A percentile compares a stretch with the other conserved stretches of the same genome.
These are phyloP conservation scores for Xestoiulus laeticollis DNA, from an alignment of 2,888 invertebrate species.

Conservation along the genomic window DNA sequence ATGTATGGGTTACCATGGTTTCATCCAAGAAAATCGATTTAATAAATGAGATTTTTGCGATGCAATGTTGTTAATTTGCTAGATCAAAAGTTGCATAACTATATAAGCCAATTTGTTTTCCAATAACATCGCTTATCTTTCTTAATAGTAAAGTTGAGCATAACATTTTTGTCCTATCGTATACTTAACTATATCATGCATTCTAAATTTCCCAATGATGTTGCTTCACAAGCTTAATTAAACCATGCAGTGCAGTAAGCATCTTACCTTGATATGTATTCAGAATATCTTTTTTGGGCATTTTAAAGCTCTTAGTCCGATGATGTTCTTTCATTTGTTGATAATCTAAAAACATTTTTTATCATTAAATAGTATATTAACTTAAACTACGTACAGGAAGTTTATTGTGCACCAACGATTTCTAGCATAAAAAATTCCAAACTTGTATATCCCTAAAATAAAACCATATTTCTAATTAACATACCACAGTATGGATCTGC, in stretches of 20 bases:
- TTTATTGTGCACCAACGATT: no score
- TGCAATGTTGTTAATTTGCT: no score
- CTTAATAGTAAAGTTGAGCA: no score
- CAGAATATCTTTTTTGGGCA: constrained; percentile 46
- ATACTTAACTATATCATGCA: not conserved
- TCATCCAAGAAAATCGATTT: no score
- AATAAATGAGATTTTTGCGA: no score
- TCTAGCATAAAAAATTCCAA: no score
- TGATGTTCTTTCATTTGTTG: not conserved
- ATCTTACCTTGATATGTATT: constrained; percentile 13
- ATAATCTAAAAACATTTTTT: constrained; percentile 37
- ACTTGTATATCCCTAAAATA: constrained; percentile 58
- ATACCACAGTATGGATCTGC: constrained; percentile 77
- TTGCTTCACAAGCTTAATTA: not conserved
- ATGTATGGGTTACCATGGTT: no score
- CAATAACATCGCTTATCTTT: not conserved
- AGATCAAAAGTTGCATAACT: not conserved
- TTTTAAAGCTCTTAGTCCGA: constrained; percentile 42
- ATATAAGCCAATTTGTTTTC: not conserved
- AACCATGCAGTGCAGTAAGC: not conserved
- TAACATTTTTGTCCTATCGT: no score
- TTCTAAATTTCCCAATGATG: not conserved
- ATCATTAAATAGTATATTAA: no score
- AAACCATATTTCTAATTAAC: constrained; percentile 69
- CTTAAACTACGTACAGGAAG: no score